Percentiles rank a stretch among this genome's conserved stretches.
Conservation (phyloP, 2,797 vertebrate genomes). For the Tarsius wallacei region DNA sequence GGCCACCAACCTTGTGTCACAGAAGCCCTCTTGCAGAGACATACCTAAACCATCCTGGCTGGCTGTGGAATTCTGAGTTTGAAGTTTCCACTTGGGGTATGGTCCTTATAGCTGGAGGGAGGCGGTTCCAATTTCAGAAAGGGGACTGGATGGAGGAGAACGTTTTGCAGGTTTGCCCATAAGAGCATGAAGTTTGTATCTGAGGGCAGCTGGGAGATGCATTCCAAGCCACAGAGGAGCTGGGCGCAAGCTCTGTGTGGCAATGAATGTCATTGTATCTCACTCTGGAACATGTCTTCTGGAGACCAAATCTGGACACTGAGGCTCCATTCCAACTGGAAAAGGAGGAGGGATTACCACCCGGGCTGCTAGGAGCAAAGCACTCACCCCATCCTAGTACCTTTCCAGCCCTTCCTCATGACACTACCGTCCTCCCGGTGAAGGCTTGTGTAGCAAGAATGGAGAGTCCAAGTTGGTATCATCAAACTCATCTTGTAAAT, state of each 20-base stretch:
- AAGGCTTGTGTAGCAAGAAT: conserved; percentile 72
- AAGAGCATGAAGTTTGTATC: neutral
- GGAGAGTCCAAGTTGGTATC: conserved; percentile 3
- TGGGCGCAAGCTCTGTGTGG: neutral
- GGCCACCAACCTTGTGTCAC: conserved; percentile 2
- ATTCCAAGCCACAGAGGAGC: neutral
- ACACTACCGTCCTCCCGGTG: neutral
- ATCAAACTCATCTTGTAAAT: conserved; percentile 20
- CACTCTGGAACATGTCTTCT: neutral
- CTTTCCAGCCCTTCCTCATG: conserved; percentile 50
- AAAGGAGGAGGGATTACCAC: neutral
- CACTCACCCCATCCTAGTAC: neutral
- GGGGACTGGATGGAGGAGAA: conserved; percentile 27
- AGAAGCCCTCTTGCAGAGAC: conserved; percentile 54
- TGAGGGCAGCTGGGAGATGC: neutral
- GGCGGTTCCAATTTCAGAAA: conserved; percentile 67
- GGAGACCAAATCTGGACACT: conserved; percentile 11
- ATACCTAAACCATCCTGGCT: neutral
- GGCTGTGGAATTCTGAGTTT: conserved; percentile 51
- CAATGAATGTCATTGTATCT: neutral
- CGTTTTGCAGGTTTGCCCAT: neutral
- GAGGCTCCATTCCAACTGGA: conserved; percentile 16
- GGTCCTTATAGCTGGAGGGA: conserved; percentile 80
- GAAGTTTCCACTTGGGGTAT: conserved; percentile 74
- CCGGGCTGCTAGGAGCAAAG: conserved; percentile 11